Percentiles rank a stretch among this genome's conserved stretches.
These are phyloP conservation scores for Furnarius figulus DNA, from an alignment of 2,113 vertebrate genomes.

Conservation along the genomic window DNA sequence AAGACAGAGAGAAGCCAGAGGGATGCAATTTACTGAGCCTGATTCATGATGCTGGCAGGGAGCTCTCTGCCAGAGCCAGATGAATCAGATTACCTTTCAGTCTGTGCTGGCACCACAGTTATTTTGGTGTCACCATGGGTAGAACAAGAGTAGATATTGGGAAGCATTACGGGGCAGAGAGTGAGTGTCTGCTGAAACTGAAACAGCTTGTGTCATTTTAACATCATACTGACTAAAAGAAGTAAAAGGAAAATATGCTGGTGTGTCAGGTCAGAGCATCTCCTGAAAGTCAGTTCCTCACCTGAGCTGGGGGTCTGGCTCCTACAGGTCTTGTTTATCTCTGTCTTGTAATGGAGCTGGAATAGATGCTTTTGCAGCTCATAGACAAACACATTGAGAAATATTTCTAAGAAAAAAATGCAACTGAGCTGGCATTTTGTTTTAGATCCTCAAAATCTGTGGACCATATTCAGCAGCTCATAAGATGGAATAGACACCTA, in stretches of 20 bases:
- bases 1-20: neutral
- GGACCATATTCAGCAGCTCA: neutral
- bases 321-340: neutral
- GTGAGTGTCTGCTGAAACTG: neutral
- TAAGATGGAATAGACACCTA: rapidly evolving
- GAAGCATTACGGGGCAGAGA: neutral
- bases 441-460: neutral
- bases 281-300: neutral
- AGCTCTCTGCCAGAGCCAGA: neutral
- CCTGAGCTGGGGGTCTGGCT: neutral
- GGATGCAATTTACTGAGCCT: neutral
- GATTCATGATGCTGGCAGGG: neutral
- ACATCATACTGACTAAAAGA: neutral
- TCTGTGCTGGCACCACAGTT: conserved; percentile 5
- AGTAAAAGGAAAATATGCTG: neutral
- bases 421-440: neutral
- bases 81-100: conserved; percentile 41
- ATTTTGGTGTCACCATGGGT: conserved; percentile 26
- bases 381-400: neutral
- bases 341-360: neutral
- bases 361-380: neutral
- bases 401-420: neutral
- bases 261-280: neutral
- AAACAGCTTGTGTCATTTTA: neutral
- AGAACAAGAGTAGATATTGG: neutral